Evolutionary conservation across 2,888 invertebrate species (phyloP).

Genomic region (Zygaena filipendulae): DNA sequence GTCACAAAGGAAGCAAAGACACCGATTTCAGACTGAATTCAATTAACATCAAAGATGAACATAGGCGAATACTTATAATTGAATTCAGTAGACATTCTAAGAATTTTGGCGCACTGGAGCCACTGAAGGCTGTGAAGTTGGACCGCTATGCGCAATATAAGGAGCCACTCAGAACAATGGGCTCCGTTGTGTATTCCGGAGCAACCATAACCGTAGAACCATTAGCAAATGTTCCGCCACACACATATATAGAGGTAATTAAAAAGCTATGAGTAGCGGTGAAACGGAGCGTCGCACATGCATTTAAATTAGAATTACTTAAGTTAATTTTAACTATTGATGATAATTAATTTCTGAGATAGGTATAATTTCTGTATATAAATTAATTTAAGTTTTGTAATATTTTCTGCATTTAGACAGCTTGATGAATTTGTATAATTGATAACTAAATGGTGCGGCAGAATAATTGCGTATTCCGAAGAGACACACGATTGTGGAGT

Average conservation of each 20-base stretch:
- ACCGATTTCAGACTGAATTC: slow-evolving; percentile 16
- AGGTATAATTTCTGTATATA: too few species aligned
- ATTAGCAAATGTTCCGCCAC: slow-evolving; percentile 52
- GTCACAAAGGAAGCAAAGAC: slow-evolving; percentile 14
- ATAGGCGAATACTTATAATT: slow-evolving; percentile 41
- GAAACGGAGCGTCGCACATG: slow-evolving; percentile 22
- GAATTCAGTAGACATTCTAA: slow-evolving; percentile 49
- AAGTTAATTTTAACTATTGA: too few species aligned
- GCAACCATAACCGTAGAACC: slow-evolving; percentile 39
- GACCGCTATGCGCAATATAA: slow-evolving; percentile 57
- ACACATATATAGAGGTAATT: slow-evolving; percentile 52
- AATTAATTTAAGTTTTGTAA: too few species aligned
- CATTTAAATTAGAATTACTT: slow-evolving; percentile 32
- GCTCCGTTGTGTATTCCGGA: slow-evolving; percentile 43
- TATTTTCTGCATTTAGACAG: too few species aligned
- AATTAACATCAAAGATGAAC: slow-evolving; percentile 35
- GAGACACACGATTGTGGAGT: slow-evolving; percentile 37
- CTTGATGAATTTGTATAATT: too few species aligned
- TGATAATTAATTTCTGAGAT: too few species aligned
- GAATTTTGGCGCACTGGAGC: slow-evolving; percentile 45
- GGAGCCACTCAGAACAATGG: slow-evolving; percentile 51
- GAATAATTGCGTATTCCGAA: slow-evolving; percentile 38
- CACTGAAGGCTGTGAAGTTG: slow-evolving; percentile 38
- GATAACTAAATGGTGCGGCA: slow-evolving; percentile 19
- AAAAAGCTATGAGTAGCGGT: slow-evolving; percentile 49